Evolutionary conservation across 2,888 invertebrate species (phyloP).

Genomic region (Phragmatobia fuliginosa): DNA sequence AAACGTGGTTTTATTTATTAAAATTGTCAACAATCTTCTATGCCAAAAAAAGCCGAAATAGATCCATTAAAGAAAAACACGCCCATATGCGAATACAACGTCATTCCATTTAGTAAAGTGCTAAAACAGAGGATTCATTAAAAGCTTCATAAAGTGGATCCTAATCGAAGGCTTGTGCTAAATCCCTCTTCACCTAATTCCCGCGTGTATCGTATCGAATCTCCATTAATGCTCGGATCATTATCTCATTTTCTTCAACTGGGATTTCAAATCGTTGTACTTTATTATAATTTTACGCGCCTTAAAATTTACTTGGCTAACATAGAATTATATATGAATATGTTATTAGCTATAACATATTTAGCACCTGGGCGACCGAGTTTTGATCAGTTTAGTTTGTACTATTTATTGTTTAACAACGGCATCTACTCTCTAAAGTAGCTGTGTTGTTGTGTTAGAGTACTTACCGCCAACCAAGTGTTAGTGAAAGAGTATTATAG

Average conservation of each 20-base stretch:
- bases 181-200: constrained; percentile 22
- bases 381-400: too few relatives aligned
- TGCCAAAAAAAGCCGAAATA: background rate
- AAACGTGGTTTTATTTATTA: background rate
- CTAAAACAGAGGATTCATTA: constrained; percentile 20
- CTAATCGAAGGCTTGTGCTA: constrained; percentile 9
- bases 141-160: constrained; percentile 10
- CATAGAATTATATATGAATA: background rate
- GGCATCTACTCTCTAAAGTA: too few relatives aligned
- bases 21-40: too few relatives aligned
- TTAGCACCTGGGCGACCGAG: too few relatives aligned
- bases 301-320: background rate
- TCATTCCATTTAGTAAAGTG: constrained; percentile 20
- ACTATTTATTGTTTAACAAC: too few relatives aligned
- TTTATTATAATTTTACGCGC: background rate
- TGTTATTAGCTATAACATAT: too few relatives aligned
- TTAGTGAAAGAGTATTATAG: too few relatives aligned
- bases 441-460: too few relatives aligned
- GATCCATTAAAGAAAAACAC: constrained; percentile 17
- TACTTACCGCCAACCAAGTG: too few relatives aligned
- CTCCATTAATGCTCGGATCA: constrained; percentile 19
- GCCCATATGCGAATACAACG: constrained; percentile 10
- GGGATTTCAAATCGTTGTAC: constrained; percentile 27
- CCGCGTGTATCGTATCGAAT: constrained; percentile 14
- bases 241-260: constrained; percentile 35